These are phyloP conservation scores for Xestoiulus laeticollis DNA, from an alignment of 2,888 invertebrate species.

Conservation along the genomic window DNA sequence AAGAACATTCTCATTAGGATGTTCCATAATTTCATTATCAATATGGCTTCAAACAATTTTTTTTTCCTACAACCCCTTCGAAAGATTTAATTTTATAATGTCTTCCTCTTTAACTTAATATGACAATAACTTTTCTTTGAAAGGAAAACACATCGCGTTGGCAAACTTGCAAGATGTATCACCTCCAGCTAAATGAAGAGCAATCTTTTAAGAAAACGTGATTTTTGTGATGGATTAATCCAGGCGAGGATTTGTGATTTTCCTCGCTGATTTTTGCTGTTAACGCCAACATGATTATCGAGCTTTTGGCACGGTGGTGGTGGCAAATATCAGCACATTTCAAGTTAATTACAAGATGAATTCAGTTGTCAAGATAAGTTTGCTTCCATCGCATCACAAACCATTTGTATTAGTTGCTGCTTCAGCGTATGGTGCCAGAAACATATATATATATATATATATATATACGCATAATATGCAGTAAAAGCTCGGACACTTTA, in stretches of 20 bases:
- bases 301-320: neutral
- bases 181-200: neutral
- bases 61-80: too few species aligned
- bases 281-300: neutral
- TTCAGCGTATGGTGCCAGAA: neutral
- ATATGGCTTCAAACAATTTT: too few species aligned
- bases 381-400: neutral
- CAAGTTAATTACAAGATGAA: conserved; percentile 18
- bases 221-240: neutral
- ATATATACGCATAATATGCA: neutral
- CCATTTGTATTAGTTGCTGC: neutral
- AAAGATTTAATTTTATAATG: too few species aligned
- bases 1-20: too few species aligned
- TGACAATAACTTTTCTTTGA: too few species aligned
- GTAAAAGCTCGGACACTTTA: neutral
- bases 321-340: neutral
- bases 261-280: neutral
- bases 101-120: too few species aligned
- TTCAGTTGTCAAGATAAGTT: conserved; percentile 18
- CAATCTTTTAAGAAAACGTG: neutral
- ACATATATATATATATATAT: too few species aligned
- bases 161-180: neutral
- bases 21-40: too few species aligned
- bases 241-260: neutral
- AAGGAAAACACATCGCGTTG: too few species aligned